A percentile compares a stretch with the other conserved stretches of the same genome.
These are phyloP conservation scores for Amniataba percoides DNA, from an alignment of 2,797 vertebrate species.

Conservation along the genomic window DNA sequence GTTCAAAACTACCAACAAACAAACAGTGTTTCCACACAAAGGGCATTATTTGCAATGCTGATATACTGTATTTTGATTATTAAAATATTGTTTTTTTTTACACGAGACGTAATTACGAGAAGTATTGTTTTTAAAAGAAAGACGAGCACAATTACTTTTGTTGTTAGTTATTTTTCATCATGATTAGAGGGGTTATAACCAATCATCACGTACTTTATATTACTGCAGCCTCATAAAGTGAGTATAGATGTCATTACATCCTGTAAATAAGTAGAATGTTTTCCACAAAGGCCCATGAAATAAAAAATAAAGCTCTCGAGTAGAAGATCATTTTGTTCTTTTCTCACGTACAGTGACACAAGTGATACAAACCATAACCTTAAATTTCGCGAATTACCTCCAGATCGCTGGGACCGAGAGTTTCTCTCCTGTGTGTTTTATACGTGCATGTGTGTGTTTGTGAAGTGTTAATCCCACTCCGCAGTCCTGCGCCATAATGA, in stretches of 20 bases:
- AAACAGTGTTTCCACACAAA: background rate
- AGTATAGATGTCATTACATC: background rate
- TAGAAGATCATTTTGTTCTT: background rate
- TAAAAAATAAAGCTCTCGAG: background rate
- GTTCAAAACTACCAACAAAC: background rate
- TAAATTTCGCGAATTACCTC: background rate
- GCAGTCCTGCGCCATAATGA: constrained; percentile 89
- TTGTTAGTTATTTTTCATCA: background rate
- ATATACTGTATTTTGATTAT: background rate
- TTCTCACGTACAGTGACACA: too few species aligned
- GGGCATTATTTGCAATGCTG: background rate
- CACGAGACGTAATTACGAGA: accelerated
- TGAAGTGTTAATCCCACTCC: constrained; percentile 71
- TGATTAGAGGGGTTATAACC: background rate
- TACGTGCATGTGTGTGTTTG: constrained; percentile 43
- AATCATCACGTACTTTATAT: background rate
- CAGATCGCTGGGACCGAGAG: constrained; percentile 3
- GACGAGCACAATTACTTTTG: background rate
- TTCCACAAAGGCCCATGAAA: background rate
- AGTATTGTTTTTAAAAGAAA: background rate
- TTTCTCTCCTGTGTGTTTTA: constrained; percentile 41
- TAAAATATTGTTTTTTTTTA: background rate
- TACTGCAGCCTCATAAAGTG: background rate
- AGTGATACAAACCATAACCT: background rate
- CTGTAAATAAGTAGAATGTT: background rate